Base-by-base conservation (phyloP, 92 coral and sea anemone species). In the Epizoanthus stellaris region DNA sequence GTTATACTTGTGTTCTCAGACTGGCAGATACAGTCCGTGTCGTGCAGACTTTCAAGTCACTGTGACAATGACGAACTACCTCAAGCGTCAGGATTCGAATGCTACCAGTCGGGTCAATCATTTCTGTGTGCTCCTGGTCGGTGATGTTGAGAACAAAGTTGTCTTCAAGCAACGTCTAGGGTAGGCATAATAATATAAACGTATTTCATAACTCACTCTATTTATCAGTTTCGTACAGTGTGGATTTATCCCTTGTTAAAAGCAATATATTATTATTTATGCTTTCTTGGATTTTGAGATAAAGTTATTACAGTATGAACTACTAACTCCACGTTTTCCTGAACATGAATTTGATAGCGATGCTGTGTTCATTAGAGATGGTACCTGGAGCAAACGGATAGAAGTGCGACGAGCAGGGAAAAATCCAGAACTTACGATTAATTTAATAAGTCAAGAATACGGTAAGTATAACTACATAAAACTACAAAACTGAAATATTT, bases 1-100 rank as follows among this genome's bases (percentile, higher is more conserved):
- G 20, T 73, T n/a, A 12, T 39, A 40, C 34, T 85, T 71, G 67
- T 17, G 1, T 43, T 49, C 49, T 39, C 80, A 97, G 98, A 91
- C 88, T 58, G 91, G 94, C 30, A 91, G 92, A 88, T 95, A 94
- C 82, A 73, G 91, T 4, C 80, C 86, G 6, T 53, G 68, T 16
- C 91, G 88, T 68, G 93, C 99, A n/a, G 99, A 96, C 72, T 71
- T 96, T 34, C 82, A 90, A 14, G 88, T 94, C 9, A 87, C 93
- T 42, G 86, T 96, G n/a, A 89, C 97, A 16, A 96, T 96, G 99
- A 93, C 93, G 36, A 96, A 96, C 87, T 88, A 95, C 85, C 82
- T 93, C 52, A 96, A 91, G 87, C 92, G 97, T 21, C 89, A 83
- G 79, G 95, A 91, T 20, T 89, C 84, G 12, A 82, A 89, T n/a